Evolutionary conservation across 2,888 invertebrate genomes (phyloP).

Genomic region (Acanthosepion lycidas): DNA sequence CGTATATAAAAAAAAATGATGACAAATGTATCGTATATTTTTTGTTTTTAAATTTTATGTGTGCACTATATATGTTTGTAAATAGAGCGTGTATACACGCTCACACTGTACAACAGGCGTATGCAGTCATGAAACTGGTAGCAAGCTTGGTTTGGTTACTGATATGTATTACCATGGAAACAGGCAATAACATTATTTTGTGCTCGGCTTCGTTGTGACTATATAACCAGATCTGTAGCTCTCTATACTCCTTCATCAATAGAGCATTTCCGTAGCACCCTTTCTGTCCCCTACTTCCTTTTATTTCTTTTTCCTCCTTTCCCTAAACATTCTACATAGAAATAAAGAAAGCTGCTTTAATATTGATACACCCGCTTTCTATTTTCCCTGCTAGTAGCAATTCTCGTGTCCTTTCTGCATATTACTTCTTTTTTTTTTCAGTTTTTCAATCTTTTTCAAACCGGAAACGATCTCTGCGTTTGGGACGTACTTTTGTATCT

Average conservation of each 20-base stretch:
- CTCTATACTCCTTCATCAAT: neutral
- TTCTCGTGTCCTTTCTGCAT: neutral
- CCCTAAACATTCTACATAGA: neutral
- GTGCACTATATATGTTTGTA: too few relatives aligned
- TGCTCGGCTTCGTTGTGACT: neutral
- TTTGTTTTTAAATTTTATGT: too few relatives aligned
- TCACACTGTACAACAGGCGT: too few relatives aligned
- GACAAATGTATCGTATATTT: too few relatives aligned
- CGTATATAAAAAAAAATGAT: too few relatives aligned
- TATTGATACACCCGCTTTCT: neutral
- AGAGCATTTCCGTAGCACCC: neutral
- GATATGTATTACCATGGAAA: conserved; percentile 22
- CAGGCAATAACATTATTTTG: neutral
- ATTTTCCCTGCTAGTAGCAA: neutral
- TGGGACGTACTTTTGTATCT: neutral
- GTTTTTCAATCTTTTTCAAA: neutral
- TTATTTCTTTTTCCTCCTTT: neutral
- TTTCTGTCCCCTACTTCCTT: neutral
- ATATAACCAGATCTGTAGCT: neutral
- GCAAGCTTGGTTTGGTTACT: neutral
- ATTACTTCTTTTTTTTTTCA: neutral
- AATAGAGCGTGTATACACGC: too few relatives aligned
- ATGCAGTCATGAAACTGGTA: neutral
- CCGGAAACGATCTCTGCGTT: neutral
- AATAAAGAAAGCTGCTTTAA: neutral